Base-by-base conservation (phyloP, 2,888 invertebrate genomes). In the Melolontha melolontha region DNA sequence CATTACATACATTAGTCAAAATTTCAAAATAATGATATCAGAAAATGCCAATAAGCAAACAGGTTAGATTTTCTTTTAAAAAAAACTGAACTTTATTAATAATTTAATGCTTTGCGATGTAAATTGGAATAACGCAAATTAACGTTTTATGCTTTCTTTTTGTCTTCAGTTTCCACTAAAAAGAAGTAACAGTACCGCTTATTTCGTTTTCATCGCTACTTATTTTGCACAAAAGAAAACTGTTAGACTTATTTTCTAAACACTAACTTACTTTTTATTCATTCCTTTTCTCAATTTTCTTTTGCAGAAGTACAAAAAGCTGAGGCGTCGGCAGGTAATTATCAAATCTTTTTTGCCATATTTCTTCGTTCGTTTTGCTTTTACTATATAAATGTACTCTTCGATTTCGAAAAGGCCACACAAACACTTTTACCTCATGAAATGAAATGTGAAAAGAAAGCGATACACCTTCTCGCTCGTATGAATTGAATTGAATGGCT, bases 321-420 rank as follows among this genome's bases (percentile, higher is more conserved):
- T 93, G 78, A 88, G 92, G 82, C 86, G 93, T 82, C 87, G 92
- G 85, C 92, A 92, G 90, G 92, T 92, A 89, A 84, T 84, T 87
- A 86, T 85, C 81, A 70, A 82, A 73, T 75, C 70, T 68, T 70
- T 6, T 34, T 34, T 34, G 34, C 34, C 34, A 34, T 34, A 10
- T 65, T 64, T 66, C 68, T 66, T 50, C 65, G 57, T 64, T 55
- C 72, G 39, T 64, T 68, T 64, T 51, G 68, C 64, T 52, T 64
- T 59, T 50, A 55, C 12, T 34, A 29, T 34, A 66, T 41, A 64
- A 67, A 66, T 66, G 40, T 63, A 10, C 34, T 64, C 63, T 49
- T 62, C 47, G 47, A 70, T 50, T 27, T 71, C 67, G 65, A 62
- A 62, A 47, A 49, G 59, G 59, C 59, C 59, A 34, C 34, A 34